These are phyloP conservation scores for Peromyscus attwateri DNA, from an alignment of 2,797 vertebrate species.

Conservation along the genomic window DNA sequence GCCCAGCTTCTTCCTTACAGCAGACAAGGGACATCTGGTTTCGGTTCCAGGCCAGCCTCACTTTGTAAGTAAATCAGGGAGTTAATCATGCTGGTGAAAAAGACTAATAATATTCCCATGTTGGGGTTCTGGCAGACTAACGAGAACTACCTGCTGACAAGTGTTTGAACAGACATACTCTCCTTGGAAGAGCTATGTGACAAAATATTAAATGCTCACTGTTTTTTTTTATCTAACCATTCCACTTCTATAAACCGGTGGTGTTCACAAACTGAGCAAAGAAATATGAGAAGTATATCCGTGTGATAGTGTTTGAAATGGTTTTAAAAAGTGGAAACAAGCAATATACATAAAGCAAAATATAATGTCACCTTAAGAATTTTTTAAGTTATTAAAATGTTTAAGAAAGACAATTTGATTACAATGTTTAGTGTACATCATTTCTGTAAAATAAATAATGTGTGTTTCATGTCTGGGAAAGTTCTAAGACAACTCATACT, in stretches of 20 bases:
- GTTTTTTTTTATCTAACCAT: not conserved
- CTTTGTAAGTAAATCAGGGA: not conserved
- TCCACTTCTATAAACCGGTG: no score
- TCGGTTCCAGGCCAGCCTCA: not conserved
- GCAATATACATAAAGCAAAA: not conserved
- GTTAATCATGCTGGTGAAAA: not conserved
- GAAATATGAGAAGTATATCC: not conserved
- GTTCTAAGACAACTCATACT: not conserved
- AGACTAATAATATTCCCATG: not conserved
- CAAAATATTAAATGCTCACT: not conserved
- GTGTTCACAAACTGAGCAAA: not conserved
- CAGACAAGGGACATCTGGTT: not conserved
- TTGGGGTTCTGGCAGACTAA: not conserved
- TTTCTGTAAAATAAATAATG: not conserved
- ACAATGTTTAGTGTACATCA: rapidly evolving
- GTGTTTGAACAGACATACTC: not conserved
- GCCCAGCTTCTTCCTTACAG: rapidly evolving
- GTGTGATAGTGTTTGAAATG: no score
- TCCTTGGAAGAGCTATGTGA: not conserved
- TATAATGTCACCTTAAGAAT: not conserved
- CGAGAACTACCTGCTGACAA: not conserved
- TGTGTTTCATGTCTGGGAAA: not conserved
- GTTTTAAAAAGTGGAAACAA: not conserved
- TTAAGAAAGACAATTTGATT: not conserved
- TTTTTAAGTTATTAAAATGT: not conserved